These are phyloP conservation scores for Acanthosepion pharaonis DNA, from an alignment of 2,888 invertebrate genomes.

Conservation along the genomic window DNA sequence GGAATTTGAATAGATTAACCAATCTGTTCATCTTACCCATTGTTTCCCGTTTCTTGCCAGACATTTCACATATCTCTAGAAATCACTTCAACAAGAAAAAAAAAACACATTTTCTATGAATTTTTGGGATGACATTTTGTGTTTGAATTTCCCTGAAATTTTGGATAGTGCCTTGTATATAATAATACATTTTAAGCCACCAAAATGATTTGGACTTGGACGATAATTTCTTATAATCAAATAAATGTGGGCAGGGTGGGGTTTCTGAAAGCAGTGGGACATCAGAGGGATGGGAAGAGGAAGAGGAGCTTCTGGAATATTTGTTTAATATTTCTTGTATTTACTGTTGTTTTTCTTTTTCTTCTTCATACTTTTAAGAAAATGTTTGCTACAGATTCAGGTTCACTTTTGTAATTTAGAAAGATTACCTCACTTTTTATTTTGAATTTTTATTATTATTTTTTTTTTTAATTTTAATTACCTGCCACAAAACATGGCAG, in stretches of 20 bases:
- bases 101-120: not conserved
- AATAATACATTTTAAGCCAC: constrained; percentile 46
- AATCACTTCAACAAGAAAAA: not conserved
- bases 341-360: not conserved
- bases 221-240: not conserved
- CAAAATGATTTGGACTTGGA: not conserved
- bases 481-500: not conserved
- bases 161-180: not conserved
- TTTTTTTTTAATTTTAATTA: not conserved
- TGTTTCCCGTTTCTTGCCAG: not conserved
- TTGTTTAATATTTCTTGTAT: too few relatives aligned
- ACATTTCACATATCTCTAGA: not conserved
- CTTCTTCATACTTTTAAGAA: not conserved
- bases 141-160: not conserved
- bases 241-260: not conserved
- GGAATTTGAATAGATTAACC: not conserved
- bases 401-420: not conserved
- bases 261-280: not conserved
- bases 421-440: not conserved
- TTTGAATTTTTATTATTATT: not conserved
- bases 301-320: too few relatives aligned
- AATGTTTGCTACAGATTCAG: not conserved
- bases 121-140: not conserved
- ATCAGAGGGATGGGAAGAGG: not conserved
- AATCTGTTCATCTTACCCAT: not conserved